Percentiles rank a stretch among this genome's conserved stretches.
Evolutionary conservation across 2,113 vertebrate species (phyloP).

Genomic region (Leucosticte australis): DNA sequence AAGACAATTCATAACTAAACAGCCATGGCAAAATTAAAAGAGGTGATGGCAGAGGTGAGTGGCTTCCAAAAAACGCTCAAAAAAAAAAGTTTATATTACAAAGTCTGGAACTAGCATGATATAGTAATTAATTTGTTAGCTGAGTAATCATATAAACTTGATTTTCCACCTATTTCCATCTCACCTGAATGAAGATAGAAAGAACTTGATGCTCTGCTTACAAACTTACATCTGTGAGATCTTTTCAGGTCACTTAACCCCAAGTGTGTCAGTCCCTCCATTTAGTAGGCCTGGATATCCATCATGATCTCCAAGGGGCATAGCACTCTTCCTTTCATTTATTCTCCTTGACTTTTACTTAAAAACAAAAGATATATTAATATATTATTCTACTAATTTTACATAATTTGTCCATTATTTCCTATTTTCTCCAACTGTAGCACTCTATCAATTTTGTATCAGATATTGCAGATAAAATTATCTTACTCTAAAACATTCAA

Average conservation of each 20-base stretch:
- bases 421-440: not conserved
- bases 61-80: not conserved
- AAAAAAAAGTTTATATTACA: not conserved
- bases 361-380: not conserved
- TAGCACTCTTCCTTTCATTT: not conserved
- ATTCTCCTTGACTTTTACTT: not conserved
- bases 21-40: not conserved
- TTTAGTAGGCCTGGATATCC: not conserved
- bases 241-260: not conserved
- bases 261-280: not conserved
- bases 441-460: not conserved
- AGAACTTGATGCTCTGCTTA: not conserved
- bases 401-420: not conserved
- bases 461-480: not conserved
- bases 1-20: not conserved
- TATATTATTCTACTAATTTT: not conserved
- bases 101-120: not conserved
- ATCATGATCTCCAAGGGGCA: not conserved
- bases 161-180: not conserved
- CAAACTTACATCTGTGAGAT: not conserved
- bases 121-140: not conserved
- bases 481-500: not conserved
- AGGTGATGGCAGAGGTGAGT: not conserved
- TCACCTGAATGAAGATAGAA: not conserved
- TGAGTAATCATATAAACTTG: not conserved